These are phyloP conservation scores for Elysia crispata DNA, from an alignment of 2,888 invertebrate genomes.

Conservation along the genomic window DNA sequence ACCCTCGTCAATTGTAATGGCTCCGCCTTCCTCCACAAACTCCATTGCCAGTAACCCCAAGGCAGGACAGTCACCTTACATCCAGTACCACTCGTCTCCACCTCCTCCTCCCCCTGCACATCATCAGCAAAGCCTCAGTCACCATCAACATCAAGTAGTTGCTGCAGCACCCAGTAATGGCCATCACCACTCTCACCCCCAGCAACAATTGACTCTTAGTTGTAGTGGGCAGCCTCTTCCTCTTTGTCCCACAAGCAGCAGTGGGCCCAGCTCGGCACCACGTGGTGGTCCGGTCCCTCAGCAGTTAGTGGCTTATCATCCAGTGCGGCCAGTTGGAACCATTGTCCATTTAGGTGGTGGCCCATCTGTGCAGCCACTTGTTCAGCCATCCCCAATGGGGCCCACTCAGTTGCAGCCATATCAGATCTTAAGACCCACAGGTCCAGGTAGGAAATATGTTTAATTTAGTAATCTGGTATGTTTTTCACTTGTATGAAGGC, in stretches of 20 bases:
- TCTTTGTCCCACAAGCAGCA: too few species aligned
- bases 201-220: conserved; percentile 40
- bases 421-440: conserved; percentile 32
- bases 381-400: not conserved
- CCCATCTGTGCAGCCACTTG: not conserved
- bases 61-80: conserved; percentile 7
- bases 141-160: conserved; percentile 2
- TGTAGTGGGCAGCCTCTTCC: conserved; percentile 34
- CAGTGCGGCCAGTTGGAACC: conserved; percentile 39
- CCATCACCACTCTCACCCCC: conserved; percentile 14
- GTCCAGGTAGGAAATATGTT: conserved; percentile 17
- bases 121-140: conserved; percentile 29
- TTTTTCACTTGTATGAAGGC: too few species aligned
- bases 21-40: conserved; percentile 5
- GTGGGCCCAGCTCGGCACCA: conserved; percentile 24
- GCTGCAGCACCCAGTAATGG: too few species aligned
- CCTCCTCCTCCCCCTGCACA: conserved; percentile 3
- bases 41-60: conserved; percentile 23
- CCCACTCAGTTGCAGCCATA: conserved; percentile 35
- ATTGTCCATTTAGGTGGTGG: conserved; percentile 26
- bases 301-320: not conserved
- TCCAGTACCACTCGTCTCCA: conserved; percentile 33
- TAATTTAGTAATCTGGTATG: not conserved
- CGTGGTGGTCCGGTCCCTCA: not conserved
- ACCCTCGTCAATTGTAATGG: not conserved